Evolutionary conservation across 2,797 vertebrate genomes (phyloP).

Genomic region (Potorous gilbertii): DNA sequence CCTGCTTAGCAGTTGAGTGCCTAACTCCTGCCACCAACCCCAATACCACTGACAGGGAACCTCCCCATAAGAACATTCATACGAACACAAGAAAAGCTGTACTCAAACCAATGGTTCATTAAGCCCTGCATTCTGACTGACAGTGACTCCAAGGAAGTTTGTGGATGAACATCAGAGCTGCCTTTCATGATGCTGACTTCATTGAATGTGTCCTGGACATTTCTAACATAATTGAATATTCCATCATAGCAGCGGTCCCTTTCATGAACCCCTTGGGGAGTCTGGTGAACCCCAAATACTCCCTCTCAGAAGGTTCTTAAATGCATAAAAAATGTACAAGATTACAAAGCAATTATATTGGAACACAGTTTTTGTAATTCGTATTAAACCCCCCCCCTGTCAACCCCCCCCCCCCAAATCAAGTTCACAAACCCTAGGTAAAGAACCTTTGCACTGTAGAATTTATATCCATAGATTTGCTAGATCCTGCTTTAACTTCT

Average conservation of each 20-base stretch:
- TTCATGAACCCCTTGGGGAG: background rate
- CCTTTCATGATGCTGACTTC: background rate
- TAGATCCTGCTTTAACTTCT: background rate
- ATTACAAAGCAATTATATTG: background rate
- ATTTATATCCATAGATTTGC: background rate
- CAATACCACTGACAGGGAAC: background rate
- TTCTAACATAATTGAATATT: background rate
- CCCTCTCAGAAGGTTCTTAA: background rate
- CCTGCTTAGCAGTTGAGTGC: conserved; percentile 81
- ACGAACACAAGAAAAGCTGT: background rate
- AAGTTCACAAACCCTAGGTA: background rate
- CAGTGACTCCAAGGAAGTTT: background rate
- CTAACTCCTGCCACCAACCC: conserved; percentile 34
- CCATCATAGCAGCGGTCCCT: background rate
- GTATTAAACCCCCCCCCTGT: background rate
- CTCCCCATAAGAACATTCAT: background rate
- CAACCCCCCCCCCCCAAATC: background rate
- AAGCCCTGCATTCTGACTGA: background rate
- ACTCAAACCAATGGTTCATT: background rate
- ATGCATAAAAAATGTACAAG: background rate
- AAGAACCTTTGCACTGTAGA: background rate
- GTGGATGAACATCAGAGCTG: accelerated
- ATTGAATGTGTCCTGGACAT: background rate
- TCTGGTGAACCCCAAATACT: background rate
- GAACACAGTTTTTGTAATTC: background rate